A percentile compares a stretch with the other conserved stretches of the same genome.
phyloP scores from a whole-genome alignment of 2,888 invertebrate species.

The Unio pictorum region DNA sequence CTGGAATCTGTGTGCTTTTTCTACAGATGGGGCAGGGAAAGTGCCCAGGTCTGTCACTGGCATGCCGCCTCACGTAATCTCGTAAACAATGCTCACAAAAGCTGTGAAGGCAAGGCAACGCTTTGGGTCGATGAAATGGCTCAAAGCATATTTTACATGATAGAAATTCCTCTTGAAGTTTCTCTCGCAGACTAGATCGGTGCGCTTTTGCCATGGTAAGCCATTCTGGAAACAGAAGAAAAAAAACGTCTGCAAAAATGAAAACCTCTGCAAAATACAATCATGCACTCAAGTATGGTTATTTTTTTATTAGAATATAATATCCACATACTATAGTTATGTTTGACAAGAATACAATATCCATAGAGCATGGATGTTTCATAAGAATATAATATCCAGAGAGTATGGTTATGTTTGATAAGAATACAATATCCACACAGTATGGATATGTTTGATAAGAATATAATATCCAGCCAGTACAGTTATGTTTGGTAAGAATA shows the following conservation, averaged over 20 bases:
- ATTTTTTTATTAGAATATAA: too few species aligned
- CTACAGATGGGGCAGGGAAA: slow-evolving; percentile 67
- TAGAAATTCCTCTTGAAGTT: slow-evolving; percentile 64
- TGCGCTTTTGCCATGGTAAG: slow-evolving; percentile 64
- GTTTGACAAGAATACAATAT: too few species aligned
- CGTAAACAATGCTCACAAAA: slow-evolving; percentile 57
- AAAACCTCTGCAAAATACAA: neutral
- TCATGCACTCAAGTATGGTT: too few species aligned
- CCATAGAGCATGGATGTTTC: too few species aligned
- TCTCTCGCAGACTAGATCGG: slow-evolving; percentile 57
- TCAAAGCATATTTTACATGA: slow-evolving; percentile 66
- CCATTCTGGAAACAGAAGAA: slow-evolving; percentile 57
- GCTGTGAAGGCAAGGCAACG: slow-evolving; percentile 62
- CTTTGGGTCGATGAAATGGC: slow-evolving; percentile 59
- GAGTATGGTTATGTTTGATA: too few species aligned
- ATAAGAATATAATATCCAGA: too few species aligned
- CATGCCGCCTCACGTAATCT: slow-evolving; percentile 62
- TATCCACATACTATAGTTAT: too few species aligned
- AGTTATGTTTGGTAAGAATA: too few species aligned
- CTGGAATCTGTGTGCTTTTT: slow-evolving; percentile 56
- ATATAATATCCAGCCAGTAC: too few species aligned
- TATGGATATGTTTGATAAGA: too few species aligned
- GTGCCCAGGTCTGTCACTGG: slow-evolving; percentile 55
- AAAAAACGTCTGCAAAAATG: neutral
- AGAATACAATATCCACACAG: too few species aligned